Percentiles rank a stretch among this genome's conserved stretches.
phyloP scores from a whole-genome alignment of 37 sponge, comb jelly and placozoan species.

The Cliona cf. orientalis region DNA sequence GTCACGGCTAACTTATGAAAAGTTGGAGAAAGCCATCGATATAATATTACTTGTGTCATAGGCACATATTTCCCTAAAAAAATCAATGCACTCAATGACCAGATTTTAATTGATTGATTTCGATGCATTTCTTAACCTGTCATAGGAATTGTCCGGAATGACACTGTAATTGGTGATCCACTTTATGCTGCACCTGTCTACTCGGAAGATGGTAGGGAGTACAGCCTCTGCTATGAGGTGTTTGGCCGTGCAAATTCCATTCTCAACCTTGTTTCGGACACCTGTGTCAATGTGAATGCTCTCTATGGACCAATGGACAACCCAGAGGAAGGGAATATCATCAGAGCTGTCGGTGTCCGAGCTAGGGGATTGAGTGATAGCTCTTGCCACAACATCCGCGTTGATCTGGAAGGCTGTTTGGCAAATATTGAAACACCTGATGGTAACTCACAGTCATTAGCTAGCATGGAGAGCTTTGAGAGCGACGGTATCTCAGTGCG shows the following conservation, averaged over 20 bases:
- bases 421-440: too few relatives aligned
- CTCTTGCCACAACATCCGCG: constrained; percentile 32
- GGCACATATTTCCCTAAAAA: too few relatives aligned
- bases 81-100: too few relatives aligned
- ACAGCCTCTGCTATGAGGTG: constrained; percentile 69
- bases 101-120: too few relatives aligned
- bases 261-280: constrained; percentile 69
- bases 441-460: too few relatives aligned
- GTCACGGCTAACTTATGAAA: background rate
- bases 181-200: constrained; percentile 50
- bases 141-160: constrained; percentile 31
- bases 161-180: constrained; percentile 66
- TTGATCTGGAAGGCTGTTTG: constrained; percentile 52
- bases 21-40: background rate
- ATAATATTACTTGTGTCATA: too few relatives aligned
- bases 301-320: constrained; percentile 41
- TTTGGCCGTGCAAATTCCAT: constrained; percentile 38
- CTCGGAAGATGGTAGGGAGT: background rate
- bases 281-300: constrained; percentile 68
- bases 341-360: constrained; percentile 42
- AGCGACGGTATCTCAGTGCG: constrained; percentile 24
- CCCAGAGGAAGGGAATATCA: constrained; percentile 49
- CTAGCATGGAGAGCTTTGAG: too few relatives aligned
- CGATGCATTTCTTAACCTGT: background rate
- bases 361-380: constrained; percentile 39